Evolutionary conservation across 2,888 invertebrate genomes (phyloP).

Genomic region (Patella ulyssiponensis): DNA sequence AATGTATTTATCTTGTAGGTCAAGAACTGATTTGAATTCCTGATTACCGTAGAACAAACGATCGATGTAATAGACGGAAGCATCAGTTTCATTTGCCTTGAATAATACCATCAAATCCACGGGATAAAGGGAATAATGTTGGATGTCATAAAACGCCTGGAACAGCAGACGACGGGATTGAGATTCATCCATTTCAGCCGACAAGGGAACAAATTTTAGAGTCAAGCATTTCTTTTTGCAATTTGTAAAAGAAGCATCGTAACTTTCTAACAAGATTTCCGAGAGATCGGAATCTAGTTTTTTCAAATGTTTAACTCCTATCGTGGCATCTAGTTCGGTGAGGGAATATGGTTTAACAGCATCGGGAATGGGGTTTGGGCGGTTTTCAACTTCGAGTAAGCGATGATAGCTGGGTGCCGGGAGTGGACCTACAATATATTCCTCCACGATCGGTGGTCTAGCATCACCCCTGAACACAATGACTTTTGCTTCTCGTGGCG

Average conservation of each 20-base stretch:
- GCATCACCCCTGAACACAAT: conserved; percentile 51
- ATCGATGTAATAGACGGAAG: conserved; percentile 29
- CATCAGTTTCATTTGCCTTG: conserved; percentile 25
- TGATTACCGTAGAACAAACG: conserved; percentile 36
- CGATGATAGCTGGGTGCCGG: conserved; percentile 35
- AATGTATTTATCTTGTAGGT: conserved; percentile 20
- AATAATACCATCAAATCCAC: conserved; percentile 44
- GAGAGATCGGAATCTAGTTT: conserved; percentile 28
- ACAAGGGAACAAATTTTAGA: conserved; percentile 23
- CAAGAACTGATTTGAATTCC: conserved; percentile 32
- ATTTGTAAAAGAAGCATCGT: conserved; percentile 24
- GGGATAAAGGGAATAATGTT: conserved; percentile 42
- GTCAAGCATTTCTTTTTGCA: conserved; percentile 40
- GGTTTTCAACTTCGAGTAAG: conserved; percentile 14
- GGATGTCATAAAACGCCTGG: conserved; percentile 31
- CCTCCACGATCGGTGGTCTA: conserved; percentile 45
- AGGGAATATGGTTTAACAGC: conserved; percentile 32
- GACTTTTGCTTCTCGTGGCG: conserved; percentile 47
- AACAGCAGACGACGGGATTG: conserved; percentile 38
- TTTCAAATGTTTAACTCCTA: conserved; percentile 17
- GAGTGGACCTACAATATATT: conserved; percentile 42
- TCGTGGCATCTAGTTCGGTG: conserved; percentile 26
- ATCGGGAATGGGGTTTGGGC: conserved; percentile 34
- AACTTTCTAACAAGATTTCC: conserved; percentile 35
- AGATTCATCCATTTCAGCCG: conserved; percentile 11